Evolutionary conservation across 2,888 invertebrate genomes (phyloP).

Genomic region (Noctua janthe): DNA sequence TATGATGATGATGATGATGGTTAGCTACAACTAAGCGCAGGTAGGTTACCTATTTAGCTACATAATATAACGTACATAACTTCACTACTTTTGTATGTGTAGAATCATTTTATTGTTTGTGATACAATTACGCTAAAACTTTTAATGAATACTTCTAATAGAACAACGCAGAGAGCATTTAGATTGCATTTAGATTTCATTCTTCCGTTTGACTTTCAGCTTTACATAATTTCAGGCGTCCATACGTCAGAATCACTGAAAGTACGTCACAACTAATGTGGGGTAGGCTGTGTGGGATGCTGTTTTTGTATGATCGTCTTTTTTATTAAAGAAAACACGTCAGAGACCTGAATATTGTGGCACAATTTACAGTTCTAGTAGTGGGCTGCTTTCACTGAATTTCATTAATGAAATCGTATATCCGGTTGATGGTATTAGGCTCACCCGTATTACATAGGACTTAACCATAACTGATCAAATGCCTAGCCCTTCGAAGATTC

Average conservation of each 20-base stretch:
- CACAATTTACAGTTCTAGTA: conserved; percentile 17
- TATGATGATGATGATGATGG: too few species aligned
- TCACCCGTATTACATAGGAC: too few species aligned
- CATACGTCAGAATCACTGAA: conserved; percentile 24
- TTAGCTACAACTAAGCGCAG: too few species aligned
- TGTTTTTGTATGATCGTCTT: conserved; percentile 27
- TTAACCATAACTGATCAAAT: neutral
- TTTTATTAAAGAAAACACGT: conserved; percentile 30
- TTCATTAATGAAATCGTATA: conserved; percentile 21
- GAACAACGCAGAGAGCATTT: neutral
- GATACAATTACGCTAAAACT: neutral
- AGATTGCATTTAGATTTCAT: conserved; percentile 1
- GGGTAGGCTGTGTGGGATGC: conserved; percentile 31
- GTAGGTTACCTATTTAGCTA: too few species aligned
- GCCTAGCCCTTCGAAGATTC: neutral
- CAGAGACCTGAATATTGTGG: conserved; percentile 8
- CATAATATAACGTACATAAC: too few species aligned
- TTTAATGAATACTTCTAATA: neutral
- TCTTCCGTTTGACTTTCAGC: conserved; percentile 12
- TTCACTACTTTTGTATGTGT: too few species aligned
- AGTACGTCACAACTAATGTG: conserved; percentile 34
- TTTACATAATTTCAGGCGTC: conserved; percentile 28
- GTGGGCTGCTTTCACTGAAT: neutral
- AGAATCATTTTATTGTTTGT: too few species aligned
- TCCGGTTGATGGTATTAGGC: neutral